Base-by-base conservation (phyloP, 2,797 vertebrate species). In the Microcaecilia unicolor region DNA sequence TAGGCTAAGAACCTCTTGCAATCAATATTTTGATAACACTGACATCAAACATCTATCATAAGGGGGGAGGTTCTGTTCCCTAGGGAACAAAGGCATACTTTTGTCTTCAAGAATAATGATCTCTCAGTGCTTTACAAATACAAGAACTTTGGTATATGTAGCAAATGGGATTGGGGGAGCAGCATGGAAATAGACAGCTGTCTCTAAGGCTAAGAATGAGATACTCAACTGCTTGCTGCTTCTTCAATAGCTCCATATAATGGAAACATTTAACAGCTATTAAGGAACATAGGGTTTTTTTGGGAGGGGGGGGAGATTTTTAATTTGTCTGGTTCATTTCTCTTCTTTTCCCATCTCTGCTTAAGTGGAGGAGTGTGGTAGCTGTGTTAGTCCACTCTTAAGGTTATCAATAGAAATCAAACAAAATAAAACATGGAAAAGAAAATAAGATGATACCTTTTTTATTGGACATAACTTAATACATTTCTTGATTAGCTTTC, bases 1-100 rank as follows among this genome's bases (percentile, higher is more conserved):
- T 48, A 40, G 63, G 37, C 31, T n/a, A 4, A 22, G 47, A 36
- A 34, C 37, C 27, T 46, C 40, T 40, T 11, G 26, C 34, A 20
- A 55, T 63, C 58, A 59, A 57, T 63, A 57, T 61, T 63, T 63
- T 61, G 52, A 65, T 63, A 35, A 49, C 60, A 58, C 38, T 38
- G 50, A 15, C 36, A 33, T 57, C 57, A 43, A 34, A 31, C 11
- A 47, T 34, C 56, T 42, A 32, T 55, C 52, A 51, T 27, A 58
- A 50, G n/a, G n/a, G n/a, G n/a, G n/a, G n/a, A n/a, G n/a, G 28
- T 38, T 44, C 34, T 20, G 40, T n/a, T n/a, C n/a, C n/a, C 40
- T 40, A 37, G 53, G 51, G 40, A 20, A 43, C 47, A 38, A 53
- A 58, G 54, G 38, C 9, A 1, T 1, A 4, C 37, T 37, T 26